Conservation (phyloP, 1,140 invertebrate species). For the Drosophila subobscura region DNA sequence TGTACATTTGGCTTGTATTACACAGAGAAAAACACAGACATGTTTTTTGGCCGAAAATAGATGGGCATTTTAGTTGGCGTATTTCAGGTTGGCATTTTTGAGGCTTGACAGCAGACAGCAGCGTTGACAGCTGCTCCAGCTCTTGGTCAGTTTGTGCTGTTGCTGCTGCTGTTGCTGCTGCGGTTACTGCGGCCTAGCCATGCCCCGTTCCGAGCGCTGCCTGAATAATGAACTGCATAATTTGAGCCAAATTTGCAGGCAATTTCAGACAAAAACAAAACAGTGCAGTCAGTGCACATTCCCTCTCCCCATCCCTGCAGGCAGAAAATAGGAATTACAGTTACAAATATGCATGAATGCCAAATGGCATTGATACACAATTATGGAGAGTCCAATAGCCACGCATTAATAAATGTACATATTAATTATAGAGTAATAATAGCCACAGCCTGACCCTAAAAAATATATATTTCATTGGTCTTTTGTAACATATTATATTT, state of each 20-base stretch:
- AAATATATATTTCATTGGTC: neutral
- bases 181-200: slow-evolving; percentile 30
- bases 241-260: slow-evolving; percentile 34
- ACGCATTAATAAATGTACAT: slow-evolving; percentile 20
- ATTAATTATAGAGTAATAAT: slow-evolving; percentile 23
- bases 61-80: slow-evolving; percentile 41
- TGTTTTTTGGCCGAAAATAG: slow-evolving; percentile 26
- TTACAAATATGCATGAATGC: slow-evolving; percentile 26
- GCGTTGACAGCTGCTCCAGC: slow-evolving; percentile 37
- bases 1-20: slow-evolving; percentile 43
- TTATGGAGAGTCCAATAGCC: slow-evolving; percentile 10
- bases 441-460: neutral
- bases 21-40: slow-evolving; percentile 13
- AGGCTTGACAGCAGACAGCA: slow-evolving; percentile 23
- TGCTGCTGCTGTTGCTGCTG: slow-evolving; percentile 18
- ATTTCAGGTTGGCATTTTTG: slow-evolving; percentile 59
- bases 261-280: slow-evolving; percentile 37
- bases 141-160: too few relatives aligned
- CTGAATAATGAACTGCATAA: slow-evolving; percentile 55
- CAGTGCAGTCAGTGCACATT: neutral
- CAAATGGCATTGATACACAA: slow-evolving; percentile 19
- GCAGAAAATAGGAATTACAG: slow-evolving; percentile 35
- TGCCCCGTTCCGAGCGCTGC: neutral
- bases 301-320: neutral
- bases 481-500: neutral